Evolutionary conservation across 2,113 vertebrate genomes (phyloP).

Genomic region (Trematomus loennbergii): DNA sequence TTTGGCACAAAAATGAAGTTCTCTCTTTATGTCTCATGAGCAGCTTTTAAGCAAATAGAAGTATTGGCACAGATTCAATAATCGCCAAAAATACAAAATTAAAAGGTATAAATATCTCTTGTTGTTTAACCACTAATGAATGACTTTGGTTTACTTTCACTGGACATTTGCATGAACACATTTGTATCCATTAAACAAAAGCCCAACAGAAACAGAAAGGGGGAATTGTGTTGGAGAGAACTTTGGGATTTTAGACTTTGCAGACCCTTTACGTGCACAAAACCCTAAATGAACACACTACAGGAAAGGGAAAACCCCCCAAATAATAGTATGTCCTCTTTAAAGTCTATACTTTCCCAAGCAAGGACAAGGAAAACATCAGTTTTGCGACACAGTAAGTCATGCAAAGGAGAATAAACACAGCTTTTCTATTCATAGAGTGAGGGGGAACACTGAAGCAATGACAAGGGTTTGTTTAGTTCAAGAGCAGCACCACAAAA

Average conservation of each 20-base stretch:
- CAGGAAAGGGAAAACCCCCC: too few relatives aligned
- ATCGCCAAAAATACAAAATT: neutral
- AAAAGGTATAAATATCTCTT: neutral
- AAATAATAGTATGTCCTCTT: too few relatives aligned
- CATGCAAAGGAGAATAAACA: too few relatives aligned
- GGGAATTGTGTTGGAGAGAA: too few relatives aligned
- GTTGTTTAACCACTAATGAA: neutral
- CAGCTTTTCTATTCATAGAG: neutral
- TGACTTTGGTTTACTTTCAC: neutral
- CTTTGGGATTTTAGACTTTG: too few relatives aligned
- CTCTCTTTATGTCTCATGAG: neutral
- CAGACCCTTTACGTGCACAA: too few relatives aligned
- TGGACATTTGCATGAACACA: neutral
- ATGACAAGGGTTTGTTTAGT: neutral
- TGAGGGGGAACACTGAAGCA: neutral
- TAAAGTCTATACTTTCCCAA: neutral
- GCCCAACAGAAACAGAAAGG: neutral
- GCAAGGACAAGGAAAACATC: too few relatives aligned
- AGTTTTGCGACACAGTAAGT: too few relatives aligned
- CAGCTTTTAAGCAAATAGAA: neutral
- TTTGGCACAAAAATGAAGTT: neutral
- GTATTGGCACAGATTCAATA: neutral
- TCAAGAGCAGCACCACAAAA: neutral
- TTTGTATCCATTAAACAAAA: neutral
- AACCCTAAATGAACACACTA: too few relatives aligned